phyloP scores from a whole-genome alignment of 2,888 invertebrate species.

The Agrotis segetum region DNA sequence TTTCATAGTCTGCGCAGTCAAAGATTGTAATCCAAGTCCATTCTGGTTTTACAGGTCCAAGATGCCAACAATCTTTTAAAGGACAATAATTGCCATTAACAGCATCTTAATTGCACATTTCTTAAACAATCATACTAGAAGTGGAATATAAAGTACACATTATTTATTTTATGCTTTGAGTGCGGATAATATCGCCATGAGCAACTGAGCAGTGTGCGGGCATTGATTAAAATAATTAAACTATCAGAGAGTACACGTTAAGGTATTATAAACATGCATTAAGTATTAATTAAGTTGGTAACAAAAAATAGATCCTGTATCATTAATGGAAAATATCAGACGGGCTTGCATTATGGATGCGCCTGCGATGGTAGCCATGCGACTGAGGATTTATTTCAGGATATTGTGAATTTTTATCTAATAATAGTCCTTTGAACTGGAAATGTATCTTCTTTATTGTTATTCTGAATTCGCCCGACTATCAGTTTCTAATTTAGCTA shows the following conservation, averaged over 20 bases:
- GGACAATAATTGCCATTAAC: slow-evolving; percentile 42
- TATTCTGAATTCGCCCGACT: slow-evolving; percentile 3
- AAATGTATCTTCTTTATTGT: background rate
- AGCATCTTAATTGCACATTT: slow-evolving; percentile 44
- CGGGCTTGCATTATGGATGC: slow-evolving; percentile 79
- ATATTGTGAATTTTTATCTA: no score
- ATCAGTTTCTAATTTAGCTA: slow-evolving; percentile 9
- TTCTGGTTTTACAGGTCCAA: slow-evolving; percentile 16
- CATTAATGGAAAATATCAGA: slow-evolving; percentile 80
- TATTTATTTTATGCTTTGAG: slow-evolving; percentile 66
- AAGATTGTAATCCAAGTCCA: slow-evolving; percentile 17
- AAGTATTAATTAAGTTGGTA: slow-evolving; percentile 85
- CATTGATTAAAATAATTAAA: slow-evolving; percentile 81
- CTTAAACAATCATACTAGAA: slow-evolving; percentile 49
- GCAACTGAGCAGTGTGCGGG: slow-evolving; percentile 51
- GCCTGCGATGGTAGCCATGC: slow-evolving; percentile 63
- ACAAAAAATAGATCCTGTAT: slow-evolving; percentile 81
- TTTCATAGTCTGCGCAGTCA: slow-evolving; percentile 30
- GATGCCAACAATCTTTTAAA: slow-evolving; percentile 32
- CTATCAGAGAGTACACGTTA: slow-evolving; percentile 79
- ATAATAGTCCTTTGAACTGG: background rate
- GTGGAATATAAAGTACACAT: slow-evolving; percentile 60
- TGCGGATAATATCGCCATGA: slow-evolving; percentile 37
- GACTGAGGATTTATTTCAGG: slow-evolving; percentile 18
- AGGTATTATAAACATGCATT: slow-evolving; percentile 80